Evolutionary conservation across 2,113 vertebrate species (phyloP), one percentile per base, ranked within the genome.

Genomic region (Malurus elegans): DNA sequence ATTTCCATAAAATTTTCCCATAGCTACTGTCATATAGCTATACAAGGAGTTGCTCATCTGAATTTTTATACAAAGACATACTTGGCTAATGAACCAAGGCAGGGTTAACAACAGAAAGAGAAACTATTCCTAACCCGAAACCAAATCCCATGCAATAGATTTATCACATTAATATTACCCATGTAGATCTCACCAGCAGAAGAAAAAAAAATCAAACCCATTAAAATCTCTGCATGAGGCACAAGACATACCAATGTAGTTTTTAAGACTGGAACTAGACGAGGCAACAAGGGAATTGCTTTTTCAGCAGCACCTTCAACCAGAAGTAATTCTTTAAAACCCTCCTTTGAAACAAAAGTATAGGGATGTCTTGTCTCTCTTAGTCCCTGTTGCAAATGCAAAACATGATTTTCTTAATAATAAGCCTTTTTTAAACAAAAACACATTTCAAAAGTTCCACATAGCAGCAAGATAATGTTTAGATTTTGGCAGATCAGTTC

Each of bases 261-360:
- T 95, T 98, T 98, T 51, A 98, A 96, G n/a, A 97, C 97, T 60
- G 98, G 98, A 84, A 98, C 75, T 32, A 98, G 92, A 72, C 97
- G 97, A 67, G 98, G 97, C 56, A 98, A 95, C 86, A 98, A 79
- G 14, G 98, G 98, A 72, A 96, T n/a, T 42, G 96, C 81, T 95
- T 98, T 98, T 54, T 98, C 98, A 62, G 94, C 18, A 88, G 98
- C 98, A 65, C 88, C 98, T 44, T 92, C 89, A 69, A 98, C 97
- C 86, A 93, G 86, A 48, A 98, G 98, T 42, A 98, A 83, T 76
- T 98, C 97, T 92, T 97, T 97, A 93, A 98, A 98, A 29, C 98
- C 98, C 25, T 98, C 98, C 91, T 97, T 98, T 45, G 98, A 98
- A 65, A 98, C 98, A 93, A 98, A 98, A 3, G 98, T 98, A 15